Evolutionary conservation across 2,113 vertebrate genomes (phyloP).

Genomic region (Etheostoma cragini): DNA sequence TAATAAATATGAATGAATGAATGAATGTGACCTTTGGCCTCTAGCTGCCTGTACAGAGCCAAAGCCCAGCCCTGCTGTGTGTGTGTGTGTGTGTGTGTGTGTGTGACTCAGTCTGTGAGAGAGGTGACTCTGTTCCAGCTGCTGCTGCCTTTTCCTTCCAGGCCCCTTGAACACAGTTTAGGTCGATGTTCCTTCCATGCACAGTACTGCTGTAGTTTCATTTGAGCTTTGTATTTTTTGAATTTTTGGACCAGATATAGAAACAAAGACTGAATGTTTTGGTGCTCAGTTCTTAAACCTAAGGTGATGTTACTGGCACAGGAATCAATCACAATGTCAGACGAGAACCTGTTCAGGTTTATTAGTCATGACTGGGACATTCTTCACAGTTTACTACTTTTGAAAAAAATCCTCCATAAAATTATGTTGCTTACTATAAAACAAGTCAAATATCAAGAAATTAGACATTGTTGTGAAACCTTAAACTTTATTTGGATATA

Average conservation of each 20-base stretch:
- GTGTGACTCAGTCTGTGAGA: constrained; percentile 29
- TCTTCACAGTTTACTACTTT: neutral
- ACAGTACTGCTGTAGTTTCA: neutral
- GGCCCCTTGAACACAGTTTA: constrained; percentile 43
- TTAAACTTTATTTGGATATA: neutral
- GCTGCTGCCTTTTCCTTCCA: constrained; percentile 40
- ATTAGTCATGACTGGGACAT: neutral
- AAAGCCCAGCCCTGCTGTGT: constrained; percentile 18
- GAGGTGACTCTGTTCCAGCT: constrained; percentile 29
- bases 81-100: constrained; percentile 19
- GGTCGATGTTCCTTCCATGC: constrained; percentile 31
- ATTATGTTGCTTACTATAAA: neutral
- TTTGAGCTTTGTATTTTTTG: neutral
- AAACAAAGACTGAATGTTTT: neutral
- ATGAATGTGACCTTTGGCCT: constrained; percentile 28
- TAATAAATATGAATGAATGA: neutral
- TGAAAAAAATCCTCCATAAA: neutral
- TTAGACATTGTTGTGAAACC: neutral
- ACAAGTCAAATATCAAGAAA: neutral
- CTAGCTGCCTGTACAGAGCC: neutral
- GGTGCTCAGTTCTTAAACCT: neutral
- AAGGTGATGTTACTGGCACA: neutral
- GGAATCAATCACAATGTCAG: neutral
- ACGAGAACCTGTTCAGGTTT: neutral
- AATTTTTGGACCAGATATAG: neutral